Conservation (phyloP, 1,140 invertebrate genomes). For the Globodera ellingtonae region DNA sequence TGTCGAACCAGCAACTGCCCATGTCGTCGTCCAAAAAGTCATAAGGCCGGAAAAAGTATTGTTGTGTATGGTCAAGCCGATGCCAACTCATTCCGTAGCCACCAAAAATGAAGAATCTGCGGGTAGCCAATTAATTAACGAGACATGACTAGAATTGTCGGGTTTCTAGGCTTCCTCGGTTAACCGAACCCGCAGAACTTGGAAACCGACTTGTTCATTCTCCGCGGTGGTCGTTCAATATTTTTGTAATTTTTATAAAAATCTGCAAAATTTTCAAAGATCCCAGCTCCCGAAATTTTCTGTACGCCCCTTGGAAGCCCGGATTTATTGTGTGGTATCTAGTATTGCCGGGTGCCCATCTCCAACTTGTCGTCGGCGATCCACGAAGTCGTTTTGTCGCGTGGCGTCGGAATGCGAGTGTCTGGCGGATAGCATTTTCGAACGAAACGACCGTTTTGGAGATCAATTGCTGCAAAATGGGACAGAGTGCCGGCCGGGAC, state of each 20-base stretch:
- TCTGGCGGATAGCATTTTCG: constrained; percentile 5
- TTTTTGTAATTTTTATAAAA: too few species aligned
- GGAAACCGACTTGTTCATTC: too few species aligned
- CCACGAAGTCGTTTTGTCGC: constrained; percentile 27
- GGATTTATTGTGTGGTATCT: too few species aligned
- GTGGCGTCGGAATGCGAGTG: constrained; percentile 17
- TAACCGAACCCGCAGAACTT: too few species aligned
- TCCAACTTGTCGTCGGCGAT: constrained; percentile 26
- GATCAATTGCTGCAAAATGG: constrained; percentile 24
- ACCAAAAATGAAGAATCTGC: constrained; percentile 25
- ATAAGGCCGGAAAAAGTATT: constrained; percentile 26
- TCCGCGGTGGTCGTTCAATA: too few species aligned
- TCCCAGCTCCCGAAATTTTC: too few species aligned
- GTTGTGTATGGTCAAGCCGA: constrained; percentile 20
- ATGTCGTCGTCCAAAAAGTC: constrained; percentile 29
- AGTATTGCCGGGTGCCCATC: neutral
- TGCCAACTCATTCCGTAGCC: constrained; percentile 33
- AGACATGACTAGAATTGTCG: too few species aligned
- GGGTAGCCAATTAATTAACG: neutral
- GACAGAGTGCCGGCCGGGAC: too few species aligned
- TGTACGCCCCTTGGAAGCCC: too few species aligned
- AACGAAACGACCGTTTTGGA: constrained; percentile 3
- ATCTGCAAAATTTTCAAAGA: too few species aligned
- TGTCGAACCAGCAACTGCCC: constrained; percentile 23
- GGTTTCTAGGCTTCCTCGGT: too few species aligned